A percentile compares a stretch with the other conserved stretches of the same genome.
Evolutionary conservation across 53 echinoderm and acorn worm species (phyloP).

Genomic region (Pentamera pediparva): DNA sequence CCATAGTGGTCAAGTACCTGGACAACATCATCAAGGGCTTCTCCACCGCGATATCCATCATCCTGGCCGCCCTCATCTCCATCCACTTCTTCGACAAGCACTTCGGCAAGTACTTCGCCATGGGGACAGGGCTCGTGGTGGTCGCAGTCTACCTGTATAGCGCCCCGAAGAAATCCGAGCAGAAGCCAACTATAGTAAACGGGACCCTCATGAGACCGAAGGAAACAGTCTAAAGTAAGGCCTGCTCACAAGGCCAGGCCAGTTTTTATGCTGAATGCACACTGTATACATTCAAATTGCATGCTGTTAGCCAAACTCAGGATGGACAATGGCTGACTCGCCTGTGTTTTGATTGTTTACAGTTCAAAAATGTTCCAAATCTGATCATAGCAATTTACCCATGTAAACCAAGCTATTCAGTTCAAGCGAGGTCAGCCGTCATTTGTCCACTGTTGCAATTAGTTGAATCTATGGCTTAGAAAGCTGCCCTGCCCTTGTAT

Average conservation of each 20-base stretch:
- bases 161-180: slow-evolving; percentile 56
- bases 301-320: too few relatives aligned
- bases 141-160: slow-evolving; percentile 84
- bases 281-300: too few relatives aligned
- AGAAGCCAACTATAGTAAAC: neutral
- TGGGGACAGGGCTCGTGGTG: slow-evolving; percentile 67
- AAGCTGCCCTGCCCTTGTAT: too few relatives aligned
- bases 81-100: slow-evolving; percentile 62
- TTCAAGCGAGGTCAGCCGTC: too few relatives aligned
- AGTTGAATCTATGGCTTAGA: too few relatives aligned
- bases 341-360: too few relatives aligned
- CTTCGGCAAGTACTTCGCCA: slow-evolving; percentile 54
- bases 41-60: slow-evolving; percentile 89
- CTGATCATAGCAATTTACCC: too few relatives aligned
- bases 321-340: too few relatives aligned
- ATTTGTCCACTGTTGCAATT: too few relatives aligned
- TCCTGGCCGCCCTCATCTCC: slow-evolving; percentile 77
- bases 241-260: neutral
- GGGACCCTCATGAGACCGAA: slow-evolving; percentile 22
- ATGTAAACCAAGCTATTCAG: too few relatives aligned
- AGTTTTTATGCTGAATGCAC: neutral
- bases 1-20: slow-evolving; percentile 92
- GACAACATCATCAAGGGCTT: slow-evolving; percentile 99
- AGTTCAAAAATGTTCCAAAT: too few relatives aligned
- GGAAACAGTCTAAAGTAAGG: neutral